These are phyloP conservation scores for Pyrrhosoma nymphula DNA, from an alignment of 2,888 invertebrate genomes.

Conservation along the genomic window DNA sequence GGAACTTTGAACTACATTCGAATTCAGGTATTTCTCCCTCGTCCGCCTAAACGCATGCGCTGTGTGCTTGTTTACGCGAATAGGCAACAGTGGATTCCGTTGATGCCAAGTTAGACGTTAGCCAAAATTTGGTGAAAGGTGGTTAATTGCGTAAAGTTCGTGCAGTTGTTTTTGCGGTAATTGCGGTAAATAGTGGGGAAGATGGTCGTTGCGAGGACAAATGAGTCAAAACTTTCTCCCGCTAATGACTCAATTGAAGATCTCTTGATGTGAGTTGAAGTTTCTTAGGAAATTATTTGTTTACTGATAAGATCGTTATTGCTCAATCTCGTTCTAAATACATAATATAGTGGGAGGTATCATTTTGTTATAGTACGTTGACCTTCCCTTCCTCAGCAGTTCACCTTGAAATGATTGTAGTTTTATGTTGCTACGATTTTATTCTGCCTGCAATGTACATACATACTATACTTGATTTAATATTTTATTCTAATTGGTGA, in stretches of 20 bases:
- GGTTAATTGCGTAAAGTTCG: neutral
- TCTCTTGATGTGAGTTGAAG: neutral
- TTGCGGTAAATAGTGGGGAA: neutral
- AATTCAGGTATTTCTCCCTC: too few relatives aligned
- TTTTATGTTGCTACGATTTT: neutral
- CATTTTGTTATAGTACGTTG: neutral
- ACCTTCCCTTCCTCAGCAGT: neutral
- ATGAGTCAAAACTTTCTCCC: neutral
- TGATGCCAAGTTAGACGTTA: slow-evolving; percentile 3
- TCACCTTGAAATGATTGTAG: neutral
- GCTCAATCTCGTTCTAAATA: neutral
- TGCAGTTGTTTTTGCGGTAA: neutral
- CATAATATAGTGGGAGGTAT: neutral
- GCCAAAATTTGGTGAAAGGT: neutral
- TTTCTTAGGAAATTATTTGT: neutral
- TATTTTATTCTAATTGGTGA: too few relatives aligned
- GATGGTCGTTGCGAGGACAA: neutral
- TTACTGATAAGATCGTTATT: neutral
- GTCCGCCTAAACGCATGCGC: neutral
- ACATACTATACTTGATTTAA: too few relatives aligned
- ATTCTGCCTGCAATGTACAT: too few relatives aligned
- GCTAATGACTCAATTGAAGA: neutral
- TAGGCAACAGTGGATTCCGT: neutral
- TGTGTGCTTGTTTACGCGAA: neutral
- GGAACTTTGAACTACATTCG: too few relatives aligned